Conservation (phyloP, 1,140 invertebrate species). For the Octopus bimaculoides region DNA sequence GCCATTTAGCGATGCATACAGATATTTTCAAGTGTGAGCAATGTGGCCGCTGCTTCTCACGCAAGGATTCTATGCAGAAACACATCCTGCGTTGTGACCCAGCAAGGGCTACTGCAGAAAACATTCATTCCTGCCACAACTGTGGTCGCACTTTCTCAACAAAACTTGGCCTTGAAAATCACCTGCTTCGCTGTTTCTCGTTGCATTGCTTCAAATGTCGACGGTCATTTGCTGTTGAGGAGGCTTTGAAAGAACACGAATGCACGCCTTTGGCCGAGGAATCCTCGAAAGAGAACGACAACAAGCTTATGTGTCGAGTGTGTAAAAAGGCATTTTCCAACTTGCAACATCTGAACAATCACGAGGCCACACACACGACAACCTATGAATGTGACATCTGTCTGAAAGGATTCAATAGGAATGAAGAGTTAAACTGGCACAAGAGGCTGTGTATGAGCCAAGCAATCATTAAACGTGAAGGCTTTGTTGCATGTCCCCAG, state of each 20-base stretch:
- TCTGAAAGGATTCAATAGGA: slow-evolving; percentile 23
- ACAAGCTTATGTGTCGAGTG: slow-evolving; percentile 35
- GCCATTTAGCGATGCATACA: slow-evolving; percentile 61
- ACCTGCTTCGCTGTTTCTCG: slow-evolving; percentile 36
- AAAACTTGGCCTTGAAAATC: slow-evolving; percentile 35
- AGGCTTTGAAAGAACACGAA: slow-evolving; percentile 39
- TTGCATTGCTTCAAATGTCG: slow-evolving; percentile 43
- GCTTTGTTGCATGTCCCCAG: slow-evolving; percentile 34
- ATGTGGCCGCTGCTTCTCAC: slow-evolving; percentile 46
- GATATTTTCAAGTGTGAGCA: slow-evolving; percentile 58
- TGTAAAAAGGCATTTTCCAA: slow-evolving; percentile 47
- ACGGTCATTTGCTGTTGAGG: slow-evolving; percentile 40
- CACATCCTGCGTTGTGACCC: slow-evolving; percentile 50
- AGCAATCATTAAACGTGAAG: slow-evolving; percentile 31
- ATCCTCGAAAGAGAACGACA: slow-evolving; percentile 16
- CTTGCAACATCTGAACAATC: slow-evolving; percentile 40
- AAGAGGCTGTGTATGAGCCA: slow-evolving; percentile 32
- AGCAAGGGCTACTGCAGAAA: slow-evolving; percentile 35
- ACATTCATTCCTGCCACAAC: slow-evolving; percentile 39
- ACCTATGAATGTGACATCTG: slow-evolving; percentile 25
- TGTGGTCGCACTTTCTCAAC: slow-evolving; percentile 44
- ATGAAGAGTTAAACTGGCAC: slow-evolving; percentile 43
- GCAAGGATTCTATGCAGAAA: slow-evolving; percentile 48
- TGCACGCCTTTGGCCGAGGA: not conserved
- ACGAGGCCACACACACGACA: slow-evolving; percentile 39